phyloP scores from a whole-genome alignment of 2,113 vertebrate genomes.

The Proterorhinus semilunaris region DNA sequence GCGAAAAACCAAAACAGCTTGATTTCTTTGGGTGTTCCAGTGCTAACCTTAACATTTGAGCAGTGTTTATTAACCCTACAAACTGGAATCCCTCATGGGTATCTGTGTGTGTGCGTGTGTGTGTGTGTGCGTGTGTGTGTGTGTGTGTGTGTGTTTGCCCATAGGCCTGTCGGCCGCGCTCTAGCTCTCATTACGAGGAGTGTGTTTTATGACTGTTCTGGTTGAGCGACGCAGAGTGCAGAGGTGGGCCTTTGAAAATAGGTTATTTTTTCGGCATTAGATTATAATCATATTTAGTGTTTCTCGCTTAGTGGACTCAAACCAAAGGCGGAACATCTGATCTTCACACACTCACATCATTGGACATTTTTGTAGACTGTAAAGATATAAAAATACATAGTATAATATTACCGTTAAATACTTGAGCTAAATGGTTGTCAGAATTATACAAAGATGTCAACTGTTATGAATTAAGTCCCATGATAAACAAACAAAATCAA shows the following conservation, averaged over 20 bases:
- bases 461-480: no score
- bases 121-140: conserved; percentile 29
- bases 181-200: conserved; percentile 64
- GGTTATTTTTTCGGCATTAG: conserved; percentile 53
- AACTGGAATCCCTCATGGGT: conserved; percentile 27
- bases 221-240: conserved; percentile 59
- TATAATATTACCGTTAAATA: no score
- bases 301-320: conserved; percentile 38
- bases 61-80: conserved; percentile 54
- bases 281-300: conserved; percentile 58
- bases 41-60: conserved; percentile 34
- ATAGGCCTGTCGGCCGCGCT: conserved; percentile 43
- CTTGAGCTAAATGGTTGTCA: no score
- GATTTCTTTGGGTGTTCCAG: conserved; percentile 33
- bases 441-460: no score
- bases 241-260: conserved; percentile 57
- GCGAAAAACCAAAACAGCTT: conserved; percentile 44
- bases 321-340: conserved; percentile 20
- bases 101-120: conserved; percentile 32
- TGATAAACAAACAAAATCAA: no score
- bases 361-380: no score
- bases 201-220: conserved; percentile 61
- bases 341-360: no score
- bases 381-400: no score
- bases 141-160: conserved; percentile 42